Evolutionary conservation across 1,140 invertebrate genomes (phyloP), one percentile per base, ranked within the genome.

Genomic region (Atta colombica): DNA sequence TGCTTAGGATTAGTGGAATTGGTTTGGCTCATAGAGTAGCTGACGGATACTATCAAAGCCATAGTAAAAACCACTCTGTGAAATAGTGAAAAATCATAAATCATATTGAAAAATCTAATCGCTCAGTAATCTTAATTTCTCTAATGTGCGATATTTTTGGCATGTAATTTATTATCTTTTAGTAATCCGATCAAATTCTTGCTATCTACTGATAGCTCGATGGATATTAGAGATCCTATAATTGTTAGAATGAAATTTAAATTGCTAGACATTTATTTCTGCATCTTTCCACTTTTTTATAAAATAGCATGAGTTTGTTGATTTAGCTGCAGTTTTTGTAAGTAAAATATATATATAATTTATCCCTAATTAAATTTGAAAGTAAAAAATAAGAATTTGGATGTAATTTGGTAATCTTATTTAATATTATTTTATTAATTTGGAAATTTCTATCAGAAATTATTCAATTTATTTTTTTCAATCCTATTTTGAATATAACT

Each of bases 31-130:
- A 95, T 93, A 25, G 95, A 96, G 90, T 96, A 96, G 7, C 96
- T 96, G 3, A 96, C 92, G 3, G 95, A 95, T 21, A 96, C 94
- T 55, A 97, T 91, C 2, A 97, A 69, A 0, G 95, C 94, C 81
- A 96, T 94, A 0, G 94, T 88, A 69, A 95, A 94, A 1, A 95
- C 88, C 14, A 92, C 90, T 90, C 96, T 96, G 92, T 45, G 93
- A 94, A 68, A 77, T 71, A 16, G 84, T 18, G 28, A n/a, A 53
- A 8, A 39, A 39, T 39, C 35, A 8, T 39, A 10, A 65, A 85
- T 58, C 3, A 4, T 10, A 72, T 68, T 35, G 14, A 1, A 39
- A 28, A 61, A 45, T 16, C 4, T 25, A 21, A 12, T 60, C 14
- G 12, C 21, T 63, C 16, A 16, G 12, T 3, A 2, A 25, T 18